Evolutionary conservation across 2,888 invertebrate genomes (phyloP), one percentile per base, ranked within the genome.

Genomic region (Didymodactylos carnosus): DNA sequence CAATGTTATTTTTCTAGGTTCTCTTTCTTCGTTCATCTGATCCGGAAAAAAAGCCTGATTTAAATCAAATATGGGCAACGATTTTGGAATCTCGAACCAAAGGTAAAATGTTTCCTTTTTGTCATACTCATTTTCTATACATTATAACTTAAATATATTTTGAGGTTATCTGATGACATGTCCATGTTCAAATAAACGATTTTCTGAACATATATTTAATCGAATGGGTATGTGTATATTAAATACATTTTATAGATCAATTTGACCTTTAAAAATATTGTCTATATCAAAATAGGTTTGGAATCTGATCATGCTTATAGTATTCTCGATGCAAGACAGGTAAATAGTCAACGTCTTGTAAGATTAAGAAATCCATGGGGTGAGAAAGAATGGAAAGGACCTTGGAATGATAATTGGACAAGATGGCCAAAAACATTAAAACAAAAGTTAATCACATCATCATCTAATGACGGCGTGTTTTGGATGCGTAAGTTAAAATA

Each of bases 371-470:
- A 74, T 39, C 74, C 74, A 23, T 74, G 74, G 74, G 74, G 74
- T 27, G 71, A 74, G 29, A 74, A 71, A 69, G 74, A 74, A 69
- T 74, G 74, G 74, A 74, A 74, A 62, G 74, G 74, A 14, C 39
- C 71, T 29, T 62, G 71, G 71, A 53, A 41, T 19, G 71, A 74
- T 14, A 69, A 71, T 35, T 74, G 74, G 71, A 39, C 74, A 8
- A 71, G 62, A 69, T 74, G 74, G 74, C 74, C 74, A 23, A 62
- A 71, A 13, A 27, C 51, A 11, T 41, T 74, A 14, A 74, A 71
- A 69, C 53, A 72, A 53, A 72, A 74, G 35, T 40, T 74, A 27
- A 71, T 39, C 27, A 40, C 71, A 23, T 72, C 71, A 13, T 71
- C 74, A 39, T 53, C 51, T 25, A 74, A 74, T 23, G 69, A 74